Evolutionary conservation across 2,888 invertebrate genomes (phyloP).

Genomic region (Griposia aprilina): DNA sequence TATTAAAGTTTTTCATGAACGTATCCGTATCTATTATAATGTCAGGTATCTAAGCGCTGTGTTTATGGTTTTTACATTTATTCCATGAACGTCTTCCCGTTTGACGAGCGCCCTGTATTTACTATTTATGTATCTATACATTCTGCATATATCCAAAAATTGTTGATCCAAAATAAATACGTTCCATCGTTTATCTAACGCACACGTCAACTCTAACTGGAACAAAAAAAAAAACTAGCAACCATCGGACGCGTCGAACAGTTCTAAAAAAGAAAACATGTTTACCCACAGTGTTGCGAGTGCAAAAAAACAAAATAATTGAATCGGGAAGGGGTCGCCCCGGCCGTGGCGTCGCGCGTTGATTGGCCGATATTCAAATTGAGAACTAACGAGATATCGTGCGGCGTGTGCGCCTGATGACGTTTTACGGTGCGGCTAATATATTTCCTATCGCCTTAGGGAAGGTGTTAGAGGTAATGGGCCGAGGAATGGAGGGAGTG

Average conservation of each 20-base stretch:
- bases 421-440: conserved; percentile 87
- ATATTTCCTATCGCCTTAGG: conserved; percentile 84
- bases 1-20: neutral
- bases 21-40: neutral
- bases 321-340: conserved; percentile 82
- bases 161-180: conserved; percentile 11
- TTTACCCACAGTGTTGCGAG: conserved; percentile 71
- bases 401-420: conserved; percentile 83
- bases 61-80: neutral
- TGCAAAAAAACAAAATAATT: conserved; percentile 81
- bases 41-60: neutral
- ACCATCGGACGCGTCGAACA: conserved; percentile 40
- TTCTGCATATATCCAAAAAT: neutral
- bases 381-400: conserved; percentile 83
- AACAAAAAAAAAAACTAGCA: conserved; percentile 19
- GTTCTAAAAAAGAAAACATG: conserved; percentile 63
- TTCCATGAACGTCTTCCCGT: neutral
- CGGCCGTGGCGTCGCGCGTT: conserved; percentile 80
- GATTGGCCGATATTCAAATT: conserved; percentile 90
- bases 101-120: neutral
- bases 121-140: neutral
- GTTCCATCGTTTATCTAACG: conserved; percentile 33
- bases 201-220: conserved; percentile 24
- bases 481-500: conserved; percentile 84
- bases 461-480: conserved; percentile 77